Evolutionary conservation across 2,888 invertebrate genomes (phyloP).

Genomic region (Drosophila ezoana): DNA sequence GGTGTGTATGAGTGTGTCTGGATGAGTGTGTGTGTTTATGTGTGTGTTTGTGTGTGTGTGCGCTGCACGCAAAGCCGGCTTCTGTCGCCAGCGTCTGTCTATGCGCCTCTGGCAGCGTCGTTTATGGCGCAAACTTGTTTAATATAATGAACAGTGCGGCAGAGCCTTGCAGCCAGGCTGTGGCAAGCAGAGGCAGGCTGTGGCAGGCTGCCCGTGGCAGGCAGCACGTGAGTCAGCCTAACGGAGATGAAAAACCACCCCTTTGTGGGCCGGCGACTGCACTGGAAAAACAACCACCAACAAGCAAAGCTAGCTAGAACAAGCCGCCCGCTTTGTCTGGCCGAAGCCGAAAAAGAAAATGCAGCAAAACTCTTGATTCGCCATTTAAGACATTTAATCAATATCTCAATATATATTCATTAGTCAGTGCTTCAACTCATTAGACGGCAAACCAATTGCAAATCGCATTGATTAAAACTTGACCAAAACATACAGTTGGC

Average conservation of each 20-base stretch:
- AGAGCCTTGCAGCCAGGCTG: conserved; percentile 48
- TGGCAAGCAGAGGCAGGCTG: conserved; percentile 14
- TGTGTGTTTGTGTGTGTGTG: conserved; percentile 11
- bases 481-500: conserved; percentile 53
- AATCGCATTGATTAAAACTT: conserved; percentile 56
- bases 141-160: conserved; percentile 76
- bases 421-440: conserved; percentile 37
- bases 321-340: conserved; percentile 12
- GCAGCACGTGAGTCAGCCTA: conserved; percentile 74
- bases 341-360: conserved; percentile 18
- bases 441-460: conserved; percentile 39
- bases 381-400: conserved; percentile 44
- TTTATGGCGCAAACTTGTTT: conserved; percentile 79
- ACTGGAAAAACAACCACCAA: conserved; percentile 70
- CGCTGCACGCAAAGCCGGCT: conserved; percentile 57
- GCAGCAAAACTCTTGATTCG: conserved; percentile 39
- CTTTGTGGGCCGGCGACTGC: conserved; percentile 41
- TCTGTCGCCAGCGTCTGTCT: conserved; percentile 46
- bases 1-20: conserved; percentile 3
- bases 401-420: conserved; percentile 31
- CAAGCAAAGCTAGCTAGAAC: conserved; percentile 13
- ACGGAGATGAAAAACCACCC: conserved; percentile 63
- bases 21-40: conserved; percentile 8
- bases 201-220: conserved; percentile 30
- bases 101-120: conserved; percentile 66